These are phyloP conservation scores for Mico argentatus DNA, from an alignment of 2,797 vertebrate genomes.

Conservation along the genomic window DNA sequence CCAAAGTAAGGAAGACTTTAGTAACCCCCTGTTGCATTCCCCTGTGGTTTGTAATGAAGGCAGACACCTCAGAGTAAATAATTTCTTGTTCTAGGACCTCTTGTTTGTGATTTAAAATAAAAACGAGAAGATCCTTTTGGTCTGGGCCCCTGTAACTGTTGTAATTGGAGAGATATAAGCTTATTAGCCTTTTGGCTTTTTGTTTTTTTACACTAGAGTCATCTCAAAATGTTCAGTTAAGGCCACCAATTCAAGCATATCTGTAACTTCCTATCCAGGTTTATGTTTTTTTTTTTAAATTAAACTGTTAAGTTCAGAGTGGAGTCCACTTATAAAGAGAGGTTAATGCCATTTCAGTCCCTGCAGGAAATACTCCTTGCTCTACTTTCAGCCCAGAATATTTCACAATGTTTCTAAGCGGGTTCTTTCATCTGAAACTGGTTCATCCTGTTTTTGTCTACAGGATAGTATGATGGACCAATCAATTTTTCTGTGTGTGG, in stretches of 20 bases:
- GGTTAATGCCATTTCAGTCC: neutral
- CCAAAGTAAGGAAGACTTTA: too few species aligned
- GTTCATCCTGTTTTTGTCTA: neutral
- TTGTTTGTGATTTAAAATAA: neutral
- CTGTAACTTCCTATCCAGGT: neutral
- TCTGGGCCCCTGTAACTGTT: neutral
- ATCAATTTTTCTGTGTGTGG: neutral
- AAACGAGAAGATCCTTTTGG: neutral
- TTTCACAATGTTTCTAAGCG: neutral
- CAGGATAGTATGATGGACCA: neutral
- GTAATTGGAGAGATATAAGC: neutral
- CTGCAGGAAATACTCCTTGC: neutral
- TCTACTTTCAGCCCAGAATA: neutral
- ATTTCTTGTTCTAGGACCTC: neutral
- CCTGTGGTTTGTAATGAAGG: neutral
- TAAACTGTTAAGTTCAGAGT: neutral
- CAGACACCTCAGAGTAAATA: neutral
- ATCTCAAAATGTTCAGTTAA: neutral
- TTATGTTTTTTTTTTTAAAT: neutral
- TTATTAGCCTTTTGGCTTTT: neutral
- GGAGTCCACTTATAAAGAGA: neutral
- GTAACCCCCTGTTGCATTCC: too few species aligned
- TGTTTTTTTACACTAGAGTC: neutral
- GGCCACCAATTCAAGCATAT: neutral
- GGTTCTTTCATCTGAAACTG: neutral